Conservation (phyloP, 2,113 vertebrate species). For the Parotia lawesii region DNA sequence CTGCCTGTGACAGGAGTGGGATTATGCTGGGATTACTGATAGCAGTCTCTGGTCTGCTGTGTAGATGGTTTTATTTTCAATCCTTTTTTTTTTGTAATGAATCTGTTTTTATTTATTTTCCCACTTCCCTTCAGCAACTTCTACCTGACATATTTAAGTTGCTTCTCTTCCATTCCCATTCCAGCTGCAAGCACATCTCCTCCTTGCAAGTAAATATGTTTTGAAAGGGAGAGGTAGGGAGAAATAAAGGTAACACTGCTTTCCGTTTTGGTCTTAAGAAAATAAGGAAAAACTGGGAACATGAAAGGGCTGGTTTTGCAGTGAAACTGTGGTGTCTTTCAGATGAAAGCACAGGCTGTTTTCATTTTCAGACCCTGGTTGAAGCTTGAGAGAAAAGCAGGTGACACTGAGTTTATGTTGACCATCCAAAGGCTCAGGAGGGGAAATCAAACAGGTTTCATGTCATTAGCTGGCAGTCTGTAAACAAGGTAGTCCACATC, state of each 20-base stretch:
- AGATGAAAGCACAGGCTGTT: not conserved
- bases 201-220: conserved; percentile 19
- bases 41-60: not conserved
- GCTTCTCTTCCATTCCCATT: not conserved
- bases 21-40: conserved; percentile 37
- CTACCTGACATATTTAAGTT: not conserved
- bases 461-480: conserved; percentile 34
- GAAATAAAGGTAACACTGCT: not conserved
- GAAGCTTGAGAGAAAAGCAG: not conserved
- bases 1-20: conserved; percentile 3
- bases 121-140: not conserved
- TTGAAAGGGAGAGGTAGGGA: not conserved
- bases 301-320: not conserved
- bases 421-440: conserved; percentile 26
- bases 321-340: conserved; percentile 1
- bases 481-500: conserved; percentile 36
- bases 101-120: conserved; percentile 2
- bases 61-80: conserved; percentile 11
- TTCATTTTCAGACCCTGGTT: not conserved
- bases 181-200: conserved; percentile 13
- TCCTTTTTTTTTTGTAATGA: not conserved
- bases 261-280: not conserved
- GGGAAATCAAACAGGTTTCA: conserved; percentile 53
- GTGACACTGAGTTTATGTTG: conserved; percentile 17
- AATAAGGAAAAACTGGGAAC: not conserved